Percentiles rank a stretch among this genome's conserved stretches.
Evolutionary conservation across 23 tunicate genomes (phyloP).

Genomic region (Pegea sp.): DNA sequence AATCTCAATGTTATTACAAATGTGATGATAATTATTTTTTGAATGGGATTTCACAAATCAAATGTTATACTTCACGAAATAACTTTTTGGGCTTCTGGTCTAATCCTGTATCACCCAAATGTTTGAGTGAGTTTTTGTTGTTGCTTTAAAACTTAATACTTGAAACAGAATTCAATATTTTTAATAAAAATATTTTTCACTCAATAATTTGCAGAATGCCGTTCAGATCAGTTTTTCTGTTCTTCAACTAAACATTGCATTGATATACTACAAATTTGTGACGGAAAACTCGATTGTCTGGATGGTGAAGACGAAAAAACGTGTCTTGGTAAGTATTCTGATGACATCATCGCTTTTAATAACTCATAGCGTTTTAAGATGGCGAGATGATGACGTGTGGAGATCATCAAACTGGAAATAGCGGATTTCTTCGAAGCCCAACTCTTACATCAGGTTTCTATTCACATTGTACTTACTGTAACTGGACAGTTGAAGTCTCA

Average conservation of each 20-base stretch:
- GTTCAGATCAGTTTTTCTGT: not conserved
- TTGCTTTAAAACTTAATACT: not conserved
- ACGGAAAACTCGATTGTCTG: not conserved
- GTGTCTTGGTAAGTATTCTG: constrained; percentile 1
- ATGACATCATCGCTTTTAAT: too few species aligned
- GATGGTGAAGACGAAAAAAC: constrained; percentile 1
- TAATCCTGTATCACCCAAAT: not conserved
- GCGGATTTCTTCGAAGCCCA: not conserved
- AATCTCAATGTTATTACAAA: not conserved
- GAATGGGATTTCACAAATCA: not conserved
- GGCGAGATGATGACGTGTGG: not conserved
- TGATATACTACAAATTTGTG: not conserved
- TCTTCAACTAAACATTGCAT: not conserved
- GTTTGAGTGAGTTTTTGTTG: not conserved
- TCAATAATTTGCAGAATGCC: not conserved
- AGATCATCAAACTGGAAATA: not conserved
- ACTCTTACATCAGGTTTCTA: not conserved
- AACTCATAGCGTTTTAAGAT: too few species aligned
- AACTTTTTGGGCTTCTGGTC: not conserved
- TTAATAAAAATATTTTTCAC: not conserved
- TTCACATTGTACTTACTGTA: not conserved
- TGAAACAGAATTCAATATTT: not conserved
- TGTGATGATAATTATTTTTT: not conserved
- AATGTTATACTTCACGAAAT: not conserved
- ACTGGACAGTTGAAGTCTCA: not conserved